These are phyloP conservation scores for Toxostoma redivivum DNA, from an alignment of 2,113 vertebrate species.

Conservation along the genomic window DNA sequence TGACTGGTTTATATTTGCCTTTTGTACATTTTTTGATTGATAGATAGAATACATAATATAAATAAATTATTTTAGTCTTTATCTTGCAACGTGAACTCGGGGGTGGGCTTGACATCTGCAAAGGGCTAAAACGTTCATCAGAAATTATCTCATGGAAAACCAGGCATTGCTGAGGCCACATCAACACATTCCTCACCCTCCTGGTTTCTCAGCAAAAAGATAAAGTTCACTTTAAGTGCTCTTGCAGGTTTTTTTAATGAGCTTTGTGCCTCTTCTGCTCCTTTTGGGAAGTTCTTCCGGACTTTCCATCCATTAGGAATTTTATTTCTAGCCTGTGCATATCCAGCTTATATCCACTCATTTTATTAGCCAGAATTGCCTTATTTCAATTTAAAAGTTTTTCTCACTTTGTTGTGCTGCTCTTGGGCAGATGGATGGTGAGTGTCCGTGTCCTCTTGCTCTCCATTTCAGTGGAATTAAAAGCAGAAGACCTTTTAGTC, in stretches of 20 bases:
- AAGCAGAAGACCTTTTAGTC: background rate
- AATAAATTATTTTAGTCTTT: background rate
- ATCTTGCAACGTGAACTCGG: background rate
- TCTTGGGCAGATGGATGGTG: background rate
- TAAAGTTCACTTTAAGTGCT: background rate
- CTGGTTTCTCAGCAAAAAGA: background rate
- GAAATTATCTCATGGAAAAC: background rate
- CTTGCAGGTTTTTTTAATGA: background rate
- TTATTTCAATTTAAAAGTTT: background rate
- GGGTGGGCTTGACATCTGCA: background rate
- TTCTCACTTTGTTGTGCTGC: background rate
- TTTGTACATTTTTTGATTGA: background rate
- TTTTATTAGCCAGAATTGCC: background rate
- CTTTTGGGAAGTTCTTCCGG: background rate
- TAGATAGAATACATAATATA: background rate
- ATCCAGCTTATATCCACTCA: background rate
- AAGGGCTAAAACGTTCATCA: background rate
- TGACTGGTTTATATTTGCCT: background rate
- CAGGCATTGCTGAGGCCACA: background rate
- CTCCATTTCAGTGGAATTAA: background rate
- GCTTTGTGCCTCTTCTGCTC: background rate
- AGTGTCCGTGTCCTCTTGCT: background rate
- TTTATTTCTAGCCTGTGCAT: background rate
- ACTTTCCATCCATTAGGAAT: background rate
- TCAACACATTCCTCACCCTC: background rate